Conservation (phyloP, 64 coral and sea anemone genomes). For the Stylophora pistillata region DNA sequence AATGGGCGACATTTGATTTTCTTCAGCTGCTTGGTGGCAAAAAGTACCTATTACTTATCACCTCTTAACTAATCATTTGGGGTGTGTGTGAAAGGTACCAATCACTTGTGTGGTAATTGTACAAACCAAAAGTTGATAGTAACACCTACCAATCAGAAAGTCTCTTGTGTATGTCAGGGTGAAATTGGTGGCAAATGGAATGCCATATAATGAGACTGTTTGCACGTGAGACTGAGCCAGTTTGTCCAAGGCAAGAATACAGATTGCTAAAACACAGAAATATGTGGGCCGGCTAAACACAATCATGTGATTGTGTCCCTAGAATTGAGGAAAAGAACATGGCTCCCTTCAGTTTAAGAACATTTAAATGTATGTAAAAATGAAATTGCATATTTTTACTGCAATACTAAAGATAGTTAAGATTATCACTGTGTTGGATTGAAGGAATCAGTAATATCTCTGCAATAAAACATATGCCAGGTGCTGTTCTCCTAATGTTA, state of each 20-base stretch:
- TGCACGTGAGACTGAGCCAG: slow-evolving; percentile 27
- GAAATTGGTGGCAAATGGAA: slow-evolving; percentile 72
- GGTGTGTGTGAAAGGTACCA: too few relatives aligned
- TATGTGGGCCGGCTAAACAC: slow-evolving; percentile 95
- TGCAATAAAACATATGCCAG: too few relatives aligned
- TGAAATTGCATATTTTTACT: not conserved
- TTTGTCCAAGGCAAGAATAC: slow-evolving; percentile 76
- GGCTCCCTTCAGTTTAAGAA: not conserved
- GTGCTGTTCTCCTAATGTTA: too few relatives aligned
- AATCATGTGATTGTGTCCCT: slow-evolving; percentile 97
- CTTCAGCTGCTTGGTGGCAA: too few relatives aligned
- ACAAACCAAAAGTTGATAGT: not conserved
- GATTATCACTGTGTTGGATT: too few relatives aligned
- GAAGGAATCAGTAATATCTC: too few relatives aligned
- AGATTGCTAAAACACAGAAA: slow-evolving; percentile 69
- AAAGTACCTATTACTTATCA: too few relatives aligned
- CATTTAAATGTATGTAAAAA: not conserved
- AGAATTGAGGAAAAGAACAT: not conserved
- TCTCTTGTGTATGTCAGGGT: slow-evolving; percentile 73
- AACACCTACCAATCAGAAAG: slow-evolving; percentile 73
- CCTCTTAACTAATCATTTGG: too few relatives aligned
- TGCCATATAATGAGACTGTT: slow-evolving; percentile 68
- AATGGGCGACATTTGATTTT: too few relatives aligned
- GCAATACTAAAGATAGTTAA: too few relatives aligned
- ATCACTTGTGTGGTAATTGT: too few relatives aligned